Conservation (phyloP, 2,888 invertebrate genomes). For the Hemithea aestivaria region DNA sequence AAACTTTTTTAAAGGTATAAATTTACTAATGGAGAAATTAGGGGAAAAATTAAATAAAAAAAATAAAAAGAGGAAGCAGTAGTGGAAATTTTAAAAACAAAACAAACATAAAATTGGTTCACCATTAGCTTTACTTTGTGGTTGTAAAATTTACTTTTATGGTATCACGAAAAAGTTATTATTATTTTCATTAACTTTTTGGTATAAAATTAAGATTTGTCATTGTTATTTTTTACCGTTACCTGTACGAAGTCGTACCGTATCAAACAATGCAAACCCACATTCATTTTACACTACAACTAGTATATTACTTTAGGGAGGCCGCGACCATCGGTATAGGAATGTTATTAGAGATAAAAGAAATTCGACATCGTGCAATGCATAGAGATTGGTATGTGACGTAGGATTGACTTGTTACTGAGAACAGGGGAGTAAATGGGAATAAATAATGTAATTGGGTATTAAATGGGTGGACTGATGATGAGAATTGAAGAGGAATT, state of each 20-base stretch:
- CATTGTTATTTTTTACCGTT: no score
- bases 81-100: no score
- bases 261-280: conserved; percentile 40
- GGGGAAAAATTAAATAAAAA: no score
- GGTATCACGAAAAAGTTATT: no score
- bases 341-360: conserved; percentile 77
- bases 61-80: no score
- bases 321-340: conserved; percentile 53
- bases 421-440: conserved; percentile 43
- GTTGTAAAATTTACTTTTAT: no score
- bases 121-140: no score
- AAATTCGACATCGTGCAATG: conserved; percentile 62
- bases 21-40: no score
- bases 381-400: conserved; percentile 51
- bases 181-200: no score
- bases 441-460: conserved; percentile 37
- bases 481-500: background rate
- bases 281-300: conserved; percentile 38
- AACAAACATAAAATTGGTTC: no score
- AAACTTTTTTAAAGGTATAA: no score
- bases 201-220: no score
- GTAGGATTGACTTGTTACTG: conserved; percentile 42
- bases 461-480: background rate
- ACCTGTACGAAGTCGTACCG: conserved; percentile 24
- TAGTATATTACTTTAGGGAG: conserved; percentile 75